These are phyloP conservation scores for Archocentrus centrarchus DNA, from an alignment of 2,113 vertebrate genomes.

Conservation along the genomic window DNA sequence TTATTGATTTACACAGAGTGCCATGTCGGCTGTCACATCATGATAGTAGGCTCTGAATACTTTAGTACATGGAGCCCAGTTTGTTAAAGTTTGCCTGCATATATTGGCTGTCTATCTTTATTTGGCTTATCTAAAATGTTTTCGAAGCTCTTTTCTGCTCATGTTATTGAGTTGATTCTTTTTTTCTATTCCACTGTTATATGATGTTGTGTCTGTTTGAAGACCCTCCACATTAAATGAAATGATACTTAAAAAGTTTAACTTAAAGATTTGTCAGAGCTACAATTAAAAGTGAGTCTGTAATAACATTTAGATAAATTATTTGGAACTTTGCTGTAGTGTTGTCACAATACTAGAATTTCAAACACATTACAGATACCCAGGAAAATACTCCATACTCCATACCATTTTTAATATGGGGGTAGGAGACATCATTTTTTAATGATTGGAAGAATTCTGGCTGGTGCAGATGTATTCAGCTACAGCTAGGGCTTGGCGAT, in stretches of 20 bases:
- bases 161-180: not conserved
- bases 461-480: not conserved
- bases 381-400: not conserved
- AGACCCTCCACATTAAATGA: rapidly evolving
- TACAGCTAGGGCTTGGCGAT: not conserved
- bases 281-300: not conserved
- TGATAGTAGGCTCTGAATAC: not conserved
- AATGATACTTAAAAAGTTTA: not conserved
- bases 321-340: not conserved
- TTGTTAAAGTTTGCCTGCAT: conserved; percentile 1
- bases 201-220: not conserved
- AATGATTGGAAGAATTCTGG: not conserved
- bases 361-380: not conserved
- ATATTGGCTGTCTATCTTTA: not conserved
- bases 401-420: not conserved
- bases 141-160: not conserved
- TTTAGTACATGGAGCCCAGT: not conserved
- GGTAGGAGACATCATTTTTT: not conserved
- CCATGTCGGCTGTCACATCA: not conserved
- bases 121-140: not conserved
- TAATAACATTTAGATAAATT: not conserved
- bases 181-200: not conserved
- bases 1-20: not conserved
- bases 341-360: rapidly evolving
- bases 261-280: not conserved